Evolutionary conservation across 2,113 vertebrate genomes (phyloP), one percentile per base, ranked within the genome.

Genomic region (Girardinichthys multiradiatus): DNA sequence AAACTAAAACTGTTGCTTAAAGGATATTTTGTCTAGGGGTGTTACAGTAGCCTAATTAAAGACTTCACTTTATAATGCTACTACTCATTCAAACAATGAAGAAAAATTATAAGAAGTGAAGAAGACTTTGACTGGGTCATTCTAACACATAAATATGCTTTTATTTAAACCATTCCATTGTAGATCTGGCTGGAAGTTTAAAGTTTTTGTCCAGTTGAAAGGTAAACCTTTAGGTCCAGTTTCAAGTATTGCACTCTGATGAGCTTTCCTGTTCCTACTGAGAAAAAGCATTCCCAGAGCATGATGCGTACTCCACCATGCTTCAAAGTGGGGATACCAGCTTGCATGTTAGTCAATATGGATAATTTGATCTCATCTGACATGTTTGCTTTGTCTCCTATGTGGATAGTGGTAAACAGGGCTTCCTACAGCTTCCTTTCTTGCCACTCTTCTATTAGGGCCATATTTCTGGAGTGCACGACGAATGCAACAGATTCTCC

Each of bases 11-110:
- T 45, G 42, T 17, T 19, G 42, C 19, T 45, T 5, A 4, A 33
- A 39, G 76, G 57, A 72, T 54, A n/a, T 54, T 21, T 54, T 54
- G n/a, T n/a, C n/a, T n/a, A n/a, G n/a, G n/a, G 24, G 6, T 24
- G 7, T 3, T 21, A 11, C 24, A 10, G 21, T 4, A 45, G 2
- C 24, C 19, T 54, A 8, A 11, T 54, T 10, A 24, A n/a, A 2
- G 24, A 54, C 48, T 54, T n/a, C 24, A 51, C 10, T 51, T 24
- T 2, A n/a, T 24, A n/a, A 54, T 21, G 21, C 48, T 54, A 54
- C 24, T 9, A 2, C 48, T 54, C 48, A 24, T 54, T 54, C 21
- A 21, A 54, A 15, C 19, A 17, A 45, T 45, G 42, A n/a, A 8
- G 24, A 24, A 54, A 54, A 54, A n/a, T 21, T 54, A 1, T 24